These are phyloP conservation scores for Florisuga fusca DNA, from an alignment of 2,797 vertebrate species.

Conservation along the genomic window DNA sequence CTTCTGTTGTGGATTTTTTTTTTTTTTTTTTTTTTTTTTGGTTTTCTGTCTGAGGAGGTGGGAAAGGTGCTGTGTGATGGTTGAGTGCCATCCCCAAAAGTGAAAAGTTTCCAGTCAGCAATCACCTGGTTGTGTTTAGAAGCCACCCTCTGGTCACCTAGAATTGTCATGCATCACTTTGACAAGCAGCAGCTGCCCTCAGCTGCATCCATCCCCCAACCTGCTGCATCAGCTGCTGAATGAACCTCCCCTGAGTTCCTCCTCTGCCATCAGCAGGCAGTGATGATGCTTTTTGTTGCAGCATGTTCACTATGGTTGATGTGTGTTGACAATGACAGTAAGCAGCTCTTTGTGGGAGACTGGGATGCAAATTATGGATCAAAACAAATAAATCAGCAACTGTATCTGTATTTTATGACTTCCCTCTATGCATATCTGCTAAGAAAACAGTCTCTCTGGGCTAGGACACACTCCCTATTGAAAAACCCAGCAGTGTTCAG, in stretches of 20 bases:
- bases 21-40: not conserved
- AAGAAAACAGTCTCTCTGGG: not conserved
- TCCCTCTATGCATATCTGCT: not conserved
- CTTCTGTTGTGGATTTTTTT: not conserved
- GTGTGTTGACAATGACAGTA: not conserved
- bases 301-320: not conserved
- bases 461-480: not conserved
- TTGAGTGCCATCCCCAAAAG: not conserved
- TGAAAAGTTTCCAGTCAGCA: not conserved
- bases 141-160: not conserved
- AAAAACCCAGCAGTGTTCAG: not conserved
- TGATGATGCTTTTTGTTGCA: not conserved
- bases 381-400: not conserved
- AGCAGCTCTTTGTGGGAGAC: not conserved
- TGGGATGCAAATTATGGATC: not conserved
- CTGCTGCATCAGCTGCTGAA: not conserved
- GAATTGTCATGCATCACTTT: not conserved
- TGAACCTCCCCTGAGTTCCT: not conserved
- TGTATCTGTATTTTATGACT: conserved; percentile 27
- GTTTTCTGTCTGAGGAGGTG: not conserved
- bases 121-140: not conserved
- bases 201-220: not conserved
- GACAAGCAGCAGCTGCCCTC: not conserved
- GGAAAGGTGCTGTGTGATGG: not conserved
- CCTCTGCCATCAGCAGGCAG: not conserved